Base-by-base conservation (phyloP, 1,140 invertebrate genomes). In the Drosophila pachea region DNA sequence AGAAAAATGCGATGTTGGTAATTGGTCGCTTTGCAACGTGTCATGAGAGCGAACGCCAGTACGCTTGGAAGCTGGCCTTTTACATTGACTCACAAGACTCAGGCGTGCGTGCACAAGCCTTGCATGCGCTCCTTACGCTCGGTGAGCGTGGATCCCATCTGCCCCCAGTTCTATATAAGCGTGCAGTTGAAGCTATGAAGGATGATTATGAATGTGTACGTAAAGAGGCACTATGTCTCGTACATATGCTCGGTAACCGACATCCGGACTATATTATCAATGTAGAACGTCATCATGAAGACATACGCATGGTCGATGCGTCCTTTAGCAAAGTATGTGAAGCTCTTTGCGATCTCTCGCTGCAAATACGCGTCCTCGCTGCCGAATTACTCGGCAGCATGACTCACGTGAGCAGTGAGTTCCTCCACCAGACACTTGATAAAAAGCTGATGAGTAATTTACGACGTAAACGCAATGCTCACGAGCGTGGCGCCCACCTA, bases 401-500 rank as follows among this genome's bases (percentile, higher is more conserved):
- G 91, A 94, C 94, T 60, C 92, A 92, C 54, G 97, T 99, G 4
- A 97, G 96, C 59, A 93, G 94, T 47, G 92, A 94, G 63, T 99
- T 98, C 89, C 91, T 99, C 35, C 94, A 97, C 78, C 98, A 99
- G 91, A 99, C 98, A 0, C 89, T 99, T 2, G 98, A 99, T 87
- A 99, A 99, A 90, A 99, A 99, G 87, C 91, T 99, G n/a, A 99
- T 99, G 95, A 98, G 94, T 68, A 97, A 97, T 90, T 96, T 96
- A 94, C 96, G 94, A 88, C 91, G 92, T 49, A 95, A 93, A 89
- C 91, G 92, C 33, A 95, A 94, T n/a, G 94, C 95, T 0, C 95
- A 97, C 91, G 95, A 98, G 89, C 91, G 95, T 38, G 93, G 95
- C 11, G 94, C 93, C 74, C 94, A 96, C 75, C 91, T 94, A 78